Conservation (phyloP, 64 coral and sea anemone genomes). For the Trachythela sp. region DNA sequence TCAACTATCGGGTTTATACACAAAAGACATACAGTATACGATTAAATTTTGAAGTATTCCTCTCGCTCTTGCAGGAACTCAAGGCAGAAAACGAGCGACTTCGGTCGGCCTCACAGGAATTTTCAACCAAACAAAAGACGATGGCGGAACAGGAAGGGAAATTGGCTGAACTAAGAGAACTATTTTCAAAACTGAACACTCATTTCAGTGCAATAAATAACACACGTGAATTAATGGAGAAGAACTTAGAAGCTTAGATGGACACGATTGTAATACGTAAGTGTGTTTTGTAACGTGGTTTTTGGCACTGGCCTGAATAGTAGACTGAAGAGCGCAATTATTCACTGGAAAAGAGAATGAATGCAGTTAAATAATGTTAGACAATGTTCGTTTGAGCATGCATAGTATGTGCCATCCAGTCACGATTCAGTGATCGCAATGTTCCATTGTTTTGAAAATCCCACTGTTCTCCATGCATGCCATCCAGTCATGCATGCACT, state of each 20-base stretch:
- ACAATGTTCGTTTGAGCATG: too few relatives aligned
- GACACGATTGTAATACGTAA: not conserved
- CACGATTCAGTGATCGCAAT: too few relatives aligned
- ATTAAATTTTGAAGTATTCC: too few relatives aligned
- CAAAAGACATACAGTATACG: too few relatives aligned
- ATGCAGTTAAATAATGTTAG: too few relatives aligned
- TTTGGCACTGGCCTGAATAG: too few relatives aligned
- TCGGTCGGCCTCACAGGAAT: not conserved
- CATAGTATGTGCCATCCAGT: too few relatives aligned
- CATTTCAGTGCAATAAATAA: not conserved
- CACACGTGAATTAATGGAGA: not conserved
- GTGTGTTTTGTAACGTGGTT: not conserved
- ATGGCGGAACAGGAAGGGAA: not conserved
- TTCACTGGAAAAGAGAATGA: too few relatives aligned
- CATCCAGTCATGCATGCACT: too few relatives aligned
- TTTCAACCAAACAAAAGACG: not conserved
- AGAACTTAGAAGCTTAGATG: not conserved
- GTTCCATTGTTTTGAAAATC: too few relatives aligned
- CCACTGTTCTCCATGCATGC: too few relatives aligned
- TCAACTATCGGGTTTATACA: too few relatives aligned
- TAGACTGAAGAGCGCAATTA: not conserved
- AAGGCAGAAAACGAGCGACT: slow-evolving; percentile 10
- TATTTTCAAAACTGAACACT: not conserved
- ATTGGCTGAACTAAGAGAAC: not conserved
- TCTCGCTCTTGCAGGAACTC: not conserved